Evolutionary conservation across 2,888 invertebrate species (phyloP).

Genomic region (Lithophane semibrunnea): DNA sequence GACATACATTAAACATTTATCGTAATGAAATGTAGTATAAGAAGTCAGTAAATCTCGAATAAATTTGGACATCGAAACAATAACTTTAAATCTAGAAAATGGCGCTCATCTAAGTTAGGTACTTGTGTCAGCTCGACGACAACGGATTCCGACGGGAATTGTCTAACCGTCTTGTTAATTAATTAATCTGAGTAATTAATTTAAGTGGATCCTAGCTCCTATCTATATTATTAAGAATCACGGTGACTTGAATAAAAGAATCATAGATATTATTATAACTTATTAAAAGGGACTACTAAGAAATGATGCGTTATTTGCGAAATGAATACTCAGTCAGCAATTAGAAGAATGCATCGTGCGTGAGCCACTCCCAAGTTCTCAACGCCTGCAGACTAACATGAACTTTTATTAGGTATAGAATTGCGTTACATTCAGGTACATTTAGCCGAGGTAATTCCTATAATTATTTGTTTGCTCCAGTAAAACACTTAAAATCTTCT

Average conservation of each 20-base stretch:
- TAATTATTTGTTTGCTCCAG: constrained; percentile 28
- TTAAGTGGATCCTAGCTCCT: constrained; percentile 9
- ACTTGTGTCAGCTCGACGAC: constrained; percentile 60
- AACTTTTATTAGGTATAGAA: constrained; percentile 33
- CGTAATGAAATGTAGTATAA: constrained; percentile 74
- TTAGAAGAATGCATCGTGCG: constrained; percentile 23
- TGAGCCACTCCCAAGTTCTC: constrained; percentile 6
- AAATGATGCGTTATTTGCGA: constrained; percentile 26
- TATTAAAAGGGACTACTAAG: constrained; percentile 14
- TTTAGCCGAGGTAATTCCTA: constrained; percentile 45
- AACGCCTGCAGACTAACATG: constrained; percentile 20
- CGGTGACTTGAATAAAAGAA: constrained; percentile 10
- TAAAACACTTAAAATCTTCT: constrained; percentile 56
- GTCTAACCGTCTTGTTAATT: constrained; percentile 17
- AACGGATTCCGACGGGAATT: constrained; percentile 49
- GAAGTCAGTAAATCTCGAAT: constrained; percentile 83
- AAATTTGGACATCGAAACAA: constrained; percentile 85
- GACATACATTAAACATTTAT: constrained; percentile 78
- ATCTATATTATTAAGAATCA: constrained; percentile 1
- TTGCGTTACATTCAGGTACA: constrained; percentile 57
- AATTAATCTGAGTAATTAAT: constrained; percentile 12
- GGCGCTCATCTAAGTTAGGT: constrained; percentile 58
- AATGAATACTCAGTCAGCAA: constrained; percentile 19
- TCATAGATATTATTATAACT: neutral
- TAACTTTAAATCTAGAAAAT: constrained; percentile 65